These are phyloP conservation scores for Cyclopterus lumpus DNA, from an alignment of 2,797 vertebrate genomes.

Conservation along the genomic window DNA sequence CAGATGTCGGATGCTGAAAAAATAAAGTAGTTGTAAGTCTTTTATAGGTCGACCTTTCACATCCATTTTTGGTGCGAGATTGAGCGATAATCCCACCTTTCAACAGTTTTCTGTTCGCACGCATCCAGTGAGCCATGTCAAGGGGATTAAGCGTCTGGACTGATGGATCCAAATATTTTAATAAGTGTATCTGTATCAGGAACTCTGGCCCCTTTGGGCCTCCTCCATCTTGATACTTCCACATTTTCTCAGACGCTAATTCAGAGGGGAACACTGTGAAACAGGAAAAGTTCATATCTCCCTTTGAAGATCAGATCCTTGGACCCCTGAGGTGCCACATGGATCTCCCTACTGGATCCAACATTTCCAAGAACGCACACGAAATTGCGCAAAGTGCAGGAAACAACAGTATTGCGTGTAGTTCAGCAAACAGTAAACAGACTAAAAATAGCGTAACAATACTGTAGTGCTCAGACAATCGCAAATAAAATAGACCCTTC, in stretches of 20 bases:
- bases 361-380: not conserved
- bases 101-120: constrained; percentile 15
- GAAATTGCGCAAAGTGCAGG: not conserved
- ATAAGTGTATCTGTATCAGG: constrained; percentile 28
- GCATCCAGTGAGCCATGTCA: not conserved
- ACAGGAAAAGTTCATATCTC: constrained; percentile 54
- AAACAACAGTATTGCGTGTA: constrained; percentile 23
- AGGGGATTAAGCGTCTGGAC: constrained; percentile 28
- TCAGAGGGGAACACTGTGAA: constrained; percentile 24
- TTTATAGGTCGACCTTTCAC: not conserved
- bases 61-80: constrained; percentile 55
- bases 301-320: constrained; percentile 43
- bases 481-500: not conserved
- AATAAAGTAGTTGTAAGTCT: not conserved
- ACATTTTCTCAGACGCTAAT: constrained; percentile 10
- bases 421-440: constrained; percentile 15
- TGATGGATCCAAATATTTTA: constrained; percentile 44
- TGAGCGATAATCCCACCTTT: constrained; percentile 27
- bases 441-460: constrained; percentile 18
- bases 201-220: constrained; percentile 5
- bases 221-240: constrained; percentile 33
- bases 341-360: constrained; percentile 1
- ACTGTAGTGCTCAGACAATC: not conserved
- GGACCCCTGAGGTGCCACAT: constrained; percentile 36
- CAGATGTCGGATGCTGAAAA: not conserved